phyloP scores from a whole-genome alignment of 2,888 invertebrate species.

The Spialia ferax region DNA sequence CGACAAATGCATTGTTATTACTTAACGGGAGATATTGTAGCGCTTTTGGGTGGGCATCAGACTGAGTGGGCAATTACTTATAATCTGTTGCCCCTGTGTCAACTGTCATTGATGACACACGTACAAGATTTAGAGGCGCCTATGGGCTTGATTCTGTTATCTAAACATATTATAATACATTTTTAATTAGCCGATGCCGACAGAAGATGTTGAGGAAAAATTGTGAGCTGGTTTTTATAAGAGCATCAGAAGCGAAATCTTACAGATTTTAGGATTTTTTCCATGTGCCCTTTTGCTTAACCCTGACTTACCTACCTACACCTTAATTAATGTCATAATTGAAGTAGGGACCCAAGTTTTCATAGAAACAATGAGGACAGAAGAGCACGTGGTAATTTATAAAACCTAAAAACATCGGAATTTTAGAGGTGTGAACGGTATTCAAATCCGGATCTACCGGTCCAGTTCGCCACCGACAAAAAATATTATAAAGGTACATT shows the following conservation, averaged over 20 bases:
- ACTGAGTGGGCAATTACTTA: constrained; percentile 7
- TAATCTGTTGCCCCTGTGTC: constrained; percentile 5
- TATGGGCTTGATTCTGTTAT: neutral
- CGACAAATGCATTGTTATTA: constrained; percentile 8
- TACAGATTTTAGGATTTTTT: too few relatives aligned
- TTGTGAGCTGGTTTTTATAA: too few relatives aligned
- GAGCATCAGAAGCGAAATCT: too few relatives aligned
- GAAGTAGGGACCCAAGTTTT: too few relatives aligned
- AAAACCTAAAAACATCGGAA: neutral
- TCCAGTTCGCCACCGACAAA: neutral
- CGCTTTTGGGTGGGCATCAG: neutral
- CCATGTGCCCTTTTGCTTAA: too few relatives aligned
- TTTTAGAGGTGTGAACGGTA: neutral
- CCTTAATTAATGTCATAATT: too few relatives aligned
- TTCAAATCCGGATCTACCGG: constrained; percentile 4
- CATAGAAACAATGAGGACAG: too few relatives aligned
- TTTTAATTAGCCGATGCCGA: too few relatives aligned
- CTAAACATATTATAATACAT: too few relatives aligned
- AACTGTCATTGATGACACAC: neutral
- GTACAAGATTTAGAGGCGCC: neutral
- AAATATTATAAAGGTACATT: neutral
- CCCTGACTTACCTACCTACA: too few relatives aligned
- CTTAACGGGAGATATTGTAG: neutral
- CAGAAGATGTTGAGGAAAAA: too few relatives aligned
- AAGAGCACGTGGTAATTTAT: neutral